Evolutionary conservation across 1,140 invertebrate genomes (phyloP).

Genomic region (Parapsyche elsis): DNA sequence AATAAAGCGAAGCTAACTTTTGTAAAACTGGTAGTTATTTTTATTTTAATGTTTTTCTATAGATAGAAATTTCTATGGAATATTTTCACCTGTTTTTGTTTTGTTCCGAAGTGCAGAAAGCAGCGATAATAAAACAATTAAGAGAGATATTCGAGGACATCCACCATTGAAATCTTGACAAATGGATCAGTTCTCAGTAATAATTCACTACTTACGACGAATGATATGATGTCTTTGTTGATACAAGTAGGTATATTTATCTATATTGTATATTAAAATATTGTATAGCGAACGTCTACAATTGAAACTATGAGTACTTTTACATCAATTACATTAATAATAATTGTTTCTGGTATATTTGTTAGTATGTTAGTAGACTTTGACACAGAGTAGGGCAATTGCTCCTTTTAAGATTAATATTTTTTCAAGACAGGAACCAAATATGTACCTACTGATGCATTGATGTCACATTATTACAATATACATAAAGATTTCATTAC

Average conservation of each 20-base stretch:
- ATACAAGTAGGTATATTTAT: neutral
- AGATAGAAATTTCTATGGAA: neutral
- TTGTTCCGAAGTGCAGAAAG: neutral
- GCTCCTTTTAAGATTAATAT: too few relatives aligned
- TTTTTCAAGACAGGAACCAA: too few relatives aligned
- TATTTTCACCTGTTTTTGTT: slow-evolving; percentile 13
- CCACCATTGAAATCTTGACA: neutral
- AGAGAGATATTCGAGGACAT: neutral
- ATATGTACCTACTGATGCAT: too few relatives aligned
- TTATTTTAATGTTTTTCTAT: neutral
- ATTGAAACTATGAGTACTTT: too few relatives aligned
- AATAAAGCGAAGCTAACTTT: neutral
- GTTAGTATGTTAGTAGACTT: neutral
- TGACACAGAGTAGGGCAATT: too few relatives aligned
- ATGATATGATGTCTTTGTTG: slow-evolving; percentile 15
- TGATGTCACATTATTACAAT: neutral
- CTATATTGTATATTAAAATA: neutral
- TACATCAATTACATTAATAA: neutral
- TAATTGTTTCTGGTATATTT: neutral
- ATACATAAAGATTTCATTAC: neutral
- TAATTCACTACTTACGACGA: slow-evolving; percentile 22
- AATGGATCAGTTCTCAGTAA: slow-evolving; percentile 10
- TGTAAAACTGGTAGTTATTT: neutral
- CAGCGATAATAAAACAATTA: slow-evolving; percentile 23
- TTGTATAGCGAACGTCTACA: neutral